These are phyloP conservation scores for Tiliacea aurago DNA, from an alignment of 2,888 invertebrate species.

Conservation along the genomic window DNA sequence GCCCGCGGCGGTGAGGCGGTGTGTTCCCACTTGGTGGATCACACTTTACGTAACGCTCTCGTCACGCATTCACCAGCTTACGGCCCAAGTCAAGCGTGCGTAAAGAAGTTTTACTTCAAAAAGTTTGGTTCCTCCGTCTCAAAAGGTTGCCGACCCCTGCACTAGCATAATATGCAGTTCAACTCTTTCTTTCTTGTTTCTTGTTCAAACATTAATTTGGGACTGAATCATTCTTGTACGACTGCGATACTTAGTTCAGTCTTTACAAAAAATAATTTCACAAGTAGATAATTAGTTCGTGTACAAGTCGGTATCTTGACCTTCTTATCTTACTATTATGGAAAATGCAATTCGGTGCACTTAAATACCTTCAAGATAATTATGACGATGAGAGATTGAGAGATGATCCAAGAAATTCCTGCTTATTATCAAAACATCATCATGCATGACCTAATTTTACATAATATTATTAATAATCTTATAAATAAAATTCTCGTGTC, in stretches of 20 bases:
- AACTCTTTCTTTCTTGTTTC: conserved; percentile 10
- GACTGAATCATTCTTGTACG: neutral
- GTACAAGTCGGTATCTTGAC: neutral
- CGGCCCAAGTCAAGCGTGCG: too few species aligned
- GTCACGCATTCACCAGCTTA: too few species aligned
- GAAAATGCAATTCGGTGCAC: neutral
- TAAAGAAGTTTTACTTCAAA: too few species aligned
- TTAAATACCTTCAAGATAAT: neutral
- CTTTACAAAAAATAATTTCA: neutral
- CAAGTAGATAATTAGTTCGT: neutral
- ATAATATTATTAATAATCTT: too few species aligned
- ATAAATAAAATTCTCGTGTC: too few species aligned
- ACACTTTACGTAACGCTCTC: too few species aligned
- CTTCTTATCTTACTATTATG: neutral
- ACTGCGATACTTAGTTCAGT: neutral
- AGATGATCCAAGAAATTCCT: too few species aligned
- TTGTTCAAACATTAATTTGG: neutral
- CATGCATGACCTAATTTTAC: neutral
- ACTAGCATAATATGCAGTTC: conserved; percentile 10
- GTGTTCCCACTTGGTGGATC: too few species aligned
- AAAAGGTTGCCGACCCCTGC: too few species aligned
- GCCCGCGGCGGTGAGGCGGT: too few species aligned
- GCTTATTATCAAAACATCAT: neutral
- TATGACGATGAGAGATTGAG: too few species aligned
- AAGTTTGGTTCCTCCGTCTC: too few species aligned